Evolutionary conservation across 2,113 vertebrate species (phyloP).

Genomic region (Orientallactaga bullata): DNA sequence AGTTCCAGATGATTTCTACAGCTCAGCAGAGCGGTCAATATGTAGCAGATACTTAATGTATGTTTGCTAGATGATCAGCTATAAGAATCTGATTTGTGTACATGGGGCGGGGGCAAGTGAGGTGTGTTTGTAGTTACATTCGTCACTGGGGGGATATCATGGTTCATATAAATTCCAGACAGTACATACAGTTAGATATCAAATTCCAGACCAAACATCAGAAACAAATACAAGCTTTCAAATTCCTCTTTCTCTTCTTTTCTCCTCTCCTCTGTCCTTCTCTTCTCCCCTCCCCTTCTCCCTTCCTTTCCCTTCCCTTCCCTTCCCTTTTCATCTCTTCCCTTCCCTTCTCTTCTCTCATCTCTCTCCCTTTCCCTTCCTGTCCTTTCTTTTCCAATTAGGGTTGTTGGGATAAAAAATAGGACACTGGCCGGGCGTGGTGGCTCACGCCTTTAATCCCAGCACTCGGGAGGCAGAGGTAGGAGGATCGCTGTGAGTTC

Average conservation of each 20-base stretch:
- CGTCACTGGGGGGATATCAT: background rate
- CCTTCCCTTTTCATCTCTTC: background rate
- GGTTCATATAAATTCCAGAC: background rate
- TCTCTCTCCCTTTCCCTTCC: too few relatives aligned
- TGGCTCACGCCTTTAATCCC: too few relatives aligned
- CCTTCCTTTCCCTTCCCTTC: too few relatives aligned
- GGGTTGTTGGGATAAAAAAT: background rate
- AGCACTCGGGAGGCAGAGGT: too few relatives aligned
- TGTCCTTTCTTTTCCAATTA: background rate
- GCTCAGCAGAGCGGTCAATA: background rate
- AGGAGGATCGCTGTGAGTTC: too few relatives aligned
- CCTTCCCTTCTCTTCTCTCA: too few relatives aligned
- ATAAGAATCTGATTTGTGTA: background rate
- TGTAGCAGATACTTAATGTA: background rate
- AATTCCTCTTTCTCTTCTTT: background rate
- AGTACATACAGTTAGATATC: constrained; percentile 33
- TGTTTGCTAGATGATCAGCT: background rate
- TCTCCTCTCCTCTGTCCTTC: too few relatives aligned
- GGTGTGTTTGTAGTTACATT: background rate
- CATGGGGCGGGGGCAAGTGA: too few relatives aligned
- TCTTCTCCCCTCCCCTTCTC: too few relatives aligned
- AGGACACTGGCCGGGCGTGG: too few relatives aligned
- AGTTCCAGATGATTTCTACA: background rate
- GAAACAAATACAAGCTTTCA: background rate
- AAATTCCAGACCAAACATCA: background rate